Evolutionary conservation across 2,797 vertebrate genomes (phyloP), one percentile per base, ranked within the genome.

Genomic region (Coregonus suidteri): DNA sequence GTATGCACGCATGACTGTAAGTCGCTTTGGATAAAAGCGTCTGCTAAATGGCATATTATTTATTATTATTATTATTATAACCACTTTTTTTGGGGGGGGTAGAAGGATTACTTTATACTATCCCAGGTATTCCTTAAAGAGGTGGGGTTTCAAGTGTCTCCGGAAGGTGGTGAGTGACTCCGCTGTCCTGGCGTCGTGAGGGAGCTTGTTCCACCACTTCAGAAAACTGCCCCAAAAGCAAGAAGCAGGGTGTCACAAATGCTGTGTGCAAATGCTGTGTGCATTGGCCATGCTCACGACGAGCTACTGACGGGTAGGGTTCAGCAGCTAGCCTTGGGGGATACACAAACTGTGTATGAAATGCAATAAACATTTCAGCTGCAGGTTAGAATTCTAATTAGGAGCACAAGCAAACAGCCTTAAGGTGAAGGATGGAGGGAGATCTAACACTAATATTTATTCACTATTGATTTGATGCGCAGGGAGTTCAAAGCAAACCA

Each of bases 401-500:
- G 65, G 65, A 78, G 11, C 70, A 78, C 67, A 73, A 77, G 69
- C 25, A 65, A 76, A 74, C 79, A 75, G 16, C 73, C 83, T n/a
- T 15, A 73, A 52, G 82, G 71, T 79, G 53, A 59, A 66, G 75
- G 37, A 77, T 71, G 41, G 37, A 73, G 75, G 65, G 51, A 62
- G 73, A 82, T 77, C 47, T 41, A 73, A 73, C 59, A 35, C 67
- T 71, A 75, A 78, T 80, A 78, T 82, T 76, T 84, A 82, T 80
- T 82, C 72, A 71, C 74, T 76, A 77, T 81, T 81, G 73, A 81
- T 84, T 84, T 62, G 80, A 76, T 75, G 74, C 25, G 62, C 31
- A 18, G 56, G 65, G 51, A 82, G 80, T 80, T 81, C 73, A 75
- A 84, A 78, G 83, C 76, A 47, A 76, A 70, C 75, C 41, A 41